Conservation (phyloP, 2,888 invertebrate genomes). For the Drosophila siamana region DNA sequence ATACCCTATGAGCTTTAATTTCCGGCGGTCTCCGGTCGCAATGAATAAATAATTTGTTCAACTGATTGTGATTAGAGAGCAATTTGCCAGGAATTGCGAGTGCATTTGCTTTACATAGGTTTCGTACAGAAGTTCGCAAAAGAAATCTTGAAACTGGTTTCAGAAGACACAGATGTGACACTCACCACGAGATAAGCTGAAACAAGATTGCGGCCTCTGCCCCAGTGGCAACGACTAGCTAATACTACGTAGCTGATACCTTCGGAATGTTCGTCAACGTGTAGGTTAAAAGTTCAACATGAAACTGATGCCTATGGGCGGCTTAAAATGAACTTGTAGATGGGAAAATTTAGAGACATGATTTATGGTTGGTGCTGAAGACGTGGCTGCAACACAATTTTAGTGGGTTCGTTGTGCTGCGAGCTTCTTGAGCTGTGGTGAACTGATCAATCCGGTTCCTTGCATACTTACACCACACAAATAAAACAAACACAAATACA, state of each 20-base stretch:
- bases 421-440: conserved; percentile 7
- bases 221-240: conserved; percentile 23
- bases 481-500: conserved; percentile 1
- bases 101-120: conserved; percentile 19
- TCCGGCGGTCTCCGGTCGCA: neutral
- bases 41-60: neutral
- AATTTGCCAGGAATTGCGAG: conserved; percentile 27
- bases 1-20: conserved; percentile 27
- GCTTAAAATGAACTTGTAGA: neutral
- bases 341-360: neutral
- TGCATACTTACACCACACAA: conserved; percentile 29
- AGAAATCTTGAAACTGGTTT: conserved; percentile 66
- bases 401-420: conserved; percentile 5
- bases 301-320: neutral
- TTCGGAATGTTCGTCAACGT: neutral
- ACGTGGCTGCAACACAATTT: neutral
- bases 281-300: conserved; percentile 1
- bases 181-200: conserved; percentile 39
- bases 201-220: conserved; percentile 15
- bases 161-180: conserved; percentile 34
- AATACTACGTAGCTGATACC: conserved; percentile 26
- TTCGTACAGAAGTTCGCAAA: conserved; percentile 27
- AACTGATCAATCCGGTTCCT: conserved; percentile 61
- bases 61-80: conserved; percentile 8
- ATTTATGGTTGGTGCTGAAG: neutral